Conservation (phyloP, 2,797 vertebrate species). For the Melanotaenia parkinsoni region DNA sequence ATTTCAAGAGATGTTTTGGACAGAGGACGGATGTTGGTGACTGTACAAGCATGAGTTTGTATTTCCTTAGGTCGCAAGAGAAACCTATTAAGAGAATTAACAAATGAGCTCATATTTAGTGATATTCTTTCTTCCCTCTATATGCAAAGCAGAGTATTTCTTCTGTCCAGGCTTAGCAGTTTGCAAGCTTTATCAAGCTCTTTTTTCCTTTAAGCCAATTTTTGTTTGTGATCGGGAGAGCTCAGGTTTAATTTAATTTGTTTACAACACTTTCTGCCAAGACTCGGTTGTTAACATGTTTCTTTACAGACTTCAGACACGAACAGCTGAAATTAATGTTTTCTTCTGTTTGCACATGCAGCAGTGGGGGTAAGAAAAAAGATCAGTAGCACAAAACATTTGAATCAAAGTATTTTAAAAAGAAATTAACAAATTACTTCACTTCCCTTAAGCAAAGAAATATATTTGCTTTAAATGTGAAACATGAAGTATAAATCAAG, state of each 20-base stretch:
- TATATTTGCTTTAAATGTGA: neutral
- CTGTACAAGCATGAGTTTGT: no score
- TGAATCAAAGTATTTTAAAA: neutral
- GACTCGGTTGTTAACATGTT: neutral
- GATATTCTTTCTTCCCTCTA: neutral
- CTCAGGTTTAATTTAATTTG: slow-evolving; percentile 7
- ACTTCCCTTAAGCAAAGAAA: neutral
- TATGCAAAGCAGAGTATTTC: neutral
- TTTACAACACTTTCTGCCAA: neutral
- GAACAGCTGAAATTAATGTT: neutral
- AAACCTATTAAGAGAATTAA: neutral
- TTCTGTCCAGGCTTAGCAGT: neutral
- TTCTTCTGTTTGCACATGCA: neutral
- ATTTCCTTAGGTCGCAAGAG: no score
- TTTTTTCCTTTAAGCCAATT: neutral
- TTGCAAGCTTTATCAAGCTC: neutral
- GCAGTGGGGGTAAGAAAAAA: neutral
- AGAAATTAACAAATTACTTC: neutral
- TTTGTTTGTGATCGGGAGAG: neutral
- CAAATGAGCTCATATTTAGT: neutral
- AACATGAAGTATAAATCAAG: neutral
- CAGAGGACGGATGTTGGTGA: no score
- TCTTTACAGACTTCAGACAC: neutral
- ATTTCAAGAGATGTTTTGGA: no score
- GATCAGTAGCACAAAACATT: neutral